Base-by-base conservation (phyloP, 2,113 vertebrate species). In the Cebus imitator region DNA sequence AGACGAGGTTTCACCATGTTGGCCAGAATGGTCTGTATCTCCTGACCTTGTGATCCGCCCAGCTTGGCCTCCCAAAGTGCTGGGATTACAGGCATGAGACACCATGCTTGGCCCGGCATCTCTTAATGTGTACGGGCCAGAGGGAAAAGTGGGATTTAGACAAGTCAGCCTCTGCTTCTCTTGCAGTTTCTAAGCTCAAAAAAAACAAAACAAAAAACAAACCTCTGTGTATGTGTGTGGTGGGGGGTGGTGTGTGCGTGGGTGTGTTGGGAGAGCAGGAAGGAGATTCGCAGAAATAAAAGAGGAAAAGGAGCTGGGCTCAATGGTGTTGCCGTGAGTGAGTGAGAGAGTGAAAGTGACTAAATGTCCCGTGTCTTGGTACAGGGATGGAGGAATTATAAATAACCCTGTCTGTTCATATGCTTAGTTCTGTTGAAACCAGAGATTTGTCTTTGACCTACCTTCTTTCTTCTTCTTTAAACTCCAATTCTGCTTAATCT, bases 381-480 rank as follows among this genome's bases (percentile, higher is more conserved):
- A 3, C 57, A 43, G 35, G 32, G 27, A 58, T 52, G 23, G 68
- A 9, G 23, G 4, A 2, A 8, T 79, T 48, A 43, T 12, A 85
- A 50, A n/a, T 37, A 8, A 37, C 50, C 50, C 58, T 14, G 37
- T 58, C 30, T 52, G 35, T 73, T 45, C 68, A 8, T 18, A 30
- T 52, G 37, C 35, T 61, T 66, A 32, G 23, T 90, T 82, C 43
- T 81, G 1, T 32, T 58, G 12, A 64, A 43, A 30, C 25, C 50
- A 78, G 89, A 94, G n/a, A 23, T 52, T 52, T 75, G 25, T 14
- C 64, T 96, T 50, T 84, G 55, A 50, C 32, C 21, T 91, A 35
- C 3, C 45, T 76, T 57, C 35, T 4, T 61, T 88, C 81, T 55
- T 8, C 3, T 27, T 30, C 9, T 76, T 88, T 32, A 13, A 76